Evolutionary conservation across 2,888 invertebrate genomes (phyloP), one percentile per base, ranked within the genome.

Genomic region (Hydrotaea diabolus): DNA sequence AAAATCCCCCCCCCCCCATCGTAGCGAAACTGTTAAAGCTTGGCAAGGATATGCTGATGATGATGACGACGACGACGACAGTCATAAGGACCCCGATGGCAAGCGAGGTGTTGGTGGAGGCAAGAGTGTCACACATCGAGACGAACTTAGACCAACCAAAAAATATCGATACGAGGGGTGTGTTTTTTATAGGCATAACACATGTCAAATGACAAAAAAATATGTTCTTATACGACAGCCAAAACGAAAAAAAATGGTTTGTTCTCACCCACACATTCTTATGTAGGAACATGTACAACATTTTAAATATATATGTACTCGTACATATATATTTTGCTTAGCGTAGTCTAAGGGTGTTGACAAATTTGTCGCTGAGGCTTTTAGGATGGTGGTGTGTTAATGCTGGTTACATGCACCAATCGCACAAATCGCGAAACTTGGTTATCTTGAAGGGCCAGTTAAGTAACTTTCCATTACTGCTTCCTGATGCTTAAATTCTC

Each of bases 171-270:
- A 80, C 43, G 80, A 81, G 81, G 80, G 81, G 78, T 76, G 78
- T 76, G 79, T 80, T 85, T 82, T 82, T 85, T 85, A 85, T 80
- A 80, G 85, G 82, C 85, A 79, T 69, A 85, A 85, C 79, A 82
- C 85, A 85, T 85, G 85, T 85, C 85, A 82, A 77, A 69, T 80
- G 85, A 77, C 85, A 85, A 79, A 82, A n/a, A 82, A 77, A 82
- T 80, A 85, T 82, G 82, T 85, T 77, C 81, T 78, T 77, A 49
- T 72, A 77, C 46, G 72, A 83, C 39, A 15, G 3, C n/a, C n/a
- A n/a, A n/a, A 36, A 62, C 62, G 11, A 26, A 26, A 13, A 2
- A 2, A 66, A 39, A 66, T 39, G 39, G 21, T 17, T 11, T 39
- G 43, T 19, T 19, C 59, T 31, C 64, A 64, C 39, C 36, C 36